Evolutionary conservation across 1,140 invertebrate genomes (phyloP).

Genomic region (Chironomus striatipennis): DNA sequence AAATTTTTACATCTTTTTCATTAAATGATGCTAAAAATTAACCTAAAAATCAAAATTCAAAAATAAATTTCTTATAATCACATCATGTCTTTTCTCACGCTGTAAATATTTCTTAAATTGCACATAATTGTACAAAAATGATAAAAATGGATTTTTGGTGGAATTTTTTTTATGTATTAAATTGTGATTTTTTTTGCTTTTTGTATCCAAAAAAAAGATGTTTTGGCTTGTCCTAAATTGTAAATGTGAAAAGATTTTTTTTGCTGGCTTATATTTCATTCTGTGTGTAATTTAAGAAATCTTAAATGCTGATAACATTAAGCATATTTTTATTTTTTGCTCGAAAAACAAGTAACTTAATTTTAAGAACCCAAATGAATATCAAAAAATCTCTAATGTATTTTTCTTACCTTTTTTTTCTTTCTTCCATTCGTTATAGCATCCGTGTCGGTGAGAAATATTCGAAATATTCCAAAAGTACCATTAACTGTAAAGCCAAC

Average conservation of each 20-base stretch:
- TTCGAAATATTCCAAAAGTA: slow-evolving; percentile 37
- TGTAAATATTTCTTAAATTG: slow-evolving; percentile 24
- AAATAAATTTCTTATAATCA: no score
- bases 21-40: no score
- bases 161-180: background rate
- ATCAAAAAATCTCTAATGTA: background rate
- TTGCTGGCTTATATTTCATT: slow-evolving; percentile 8
- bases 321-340: background rate
- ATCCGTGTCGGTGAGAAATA: slow-evolving; percentile 39
- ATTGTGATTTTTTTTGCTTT: background rate
- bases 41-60: no score
- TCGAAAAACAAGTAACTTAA: background rate
- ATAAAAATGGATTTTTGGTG: slow-evolving; percentile 3
- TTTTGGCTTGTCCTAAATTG: background rate
- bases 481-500: slow-evolving; percentile 37
- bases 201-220: background rate
- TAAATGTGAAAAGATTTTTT: background rate
- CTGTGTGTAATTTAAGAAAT: slow-evolving; percentile 20
- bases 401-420: background rate
- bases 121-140: slow-evolving; percentile 22
- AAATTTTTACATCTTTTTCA: no score
- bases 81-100: background rate
- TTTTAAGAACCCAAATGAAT: background rate
- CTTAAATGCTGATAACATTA: background rate
- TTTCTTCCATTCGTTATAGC: slow-evolving; percentile 31